Percentiles rank a stretch among this genome's conserved stretches.
phyloP scores from a whole-genome alignment of 2,888 invertebrate genomes.

The Chelonus formosanus region DNA sequence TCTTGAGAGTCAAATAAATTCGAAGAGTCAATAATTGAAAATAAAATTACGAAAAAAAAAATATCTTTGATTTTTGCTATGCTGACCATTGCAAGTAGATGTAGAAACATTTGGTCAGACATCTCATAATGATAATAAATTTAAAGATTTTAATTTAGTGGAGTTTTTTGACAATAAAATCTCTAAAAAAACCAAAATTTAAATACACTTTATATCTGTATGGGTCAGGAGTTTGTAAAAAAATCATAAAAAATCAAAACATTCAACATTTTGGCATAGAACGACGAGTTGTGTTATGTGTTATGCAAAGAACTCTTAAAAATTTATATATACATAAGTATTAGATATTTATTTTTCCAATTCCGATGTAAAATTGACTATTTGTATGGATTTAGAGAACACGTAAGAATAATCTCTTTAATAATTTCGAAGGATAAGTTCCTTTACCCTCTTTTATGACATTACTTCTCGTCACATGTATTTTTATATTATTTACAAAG shows the following conservation, averaged over 20 bases:
- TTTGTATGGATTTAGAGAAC: slow-evolving; percentile 48
- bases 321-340: background rate
- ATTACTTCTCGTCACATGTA: background rate
- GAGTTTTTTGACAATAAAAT: too few species aligned
- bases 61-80: too few species aligned
- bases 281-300: background rate
- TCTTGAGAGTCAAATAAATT: too few species aligned
- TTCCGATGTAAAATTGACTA: slow-evolving; percentile 50
- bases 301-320: slow-evolving; percentile 6
- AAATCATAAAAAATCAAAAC: background rate
- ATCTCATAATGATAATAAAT: too few species aligned
- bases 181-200: too few species aligned
- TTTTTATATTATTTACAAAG: background rate
- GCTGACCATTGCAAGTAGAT: too few species aligned
- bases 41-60: too few species aligned
- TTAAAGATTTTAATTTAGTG: too few species aligned
- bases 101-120: too few species aligned
- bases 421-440: slow-evolving; percentile 9
- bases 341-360: slow-evolving; percentile 38
- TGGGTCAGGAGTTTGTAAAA: too few species aligned
- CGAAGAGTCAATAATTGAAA: too few species aligned
- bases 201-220: too few species aligned
- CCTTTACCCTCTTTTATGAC: background rate
- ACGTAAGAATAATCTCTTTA: slow-evolving; percentile 22
- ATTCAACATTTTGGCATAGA: background rate